These are phyloP conservation scores for Dendrocopos noguchii DNA, from an alignment of 2,113 vertebrate species.

Conservation along the genomic window DNA sequence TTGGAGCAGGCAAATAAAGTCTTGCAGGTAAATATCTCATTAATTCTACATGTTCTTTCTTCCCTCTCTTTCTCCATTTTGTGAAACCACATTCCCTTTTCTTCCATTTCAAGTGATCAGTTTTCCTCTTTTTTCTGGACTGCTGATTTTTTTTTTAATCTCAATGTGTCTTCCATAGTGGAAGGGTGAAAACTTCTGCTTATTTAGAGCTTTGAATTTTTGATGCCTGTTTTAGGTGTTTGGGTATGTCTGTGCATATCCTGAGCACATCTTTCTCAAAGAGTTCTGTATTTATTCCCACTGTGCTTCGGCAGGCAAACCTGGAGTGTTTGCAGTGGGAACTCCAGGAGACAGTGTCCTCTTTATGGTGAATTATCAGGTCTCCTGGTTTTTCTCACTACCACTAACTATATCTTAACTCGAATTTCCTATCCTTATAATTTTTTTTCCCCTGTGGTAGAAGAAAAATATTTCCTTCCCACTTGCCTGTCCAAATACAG, in stretches of 20 bases:
- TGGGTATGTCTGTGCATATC: background rate
- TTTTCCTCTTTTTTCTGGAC: background rate
- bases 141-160: background rate
- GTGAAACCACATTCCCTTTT: background rate
- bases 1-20: constrained; percentile 79
- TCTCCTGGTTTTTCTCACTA: background rate
- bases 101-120: background rate
- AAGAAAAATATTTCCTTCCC: background rate
- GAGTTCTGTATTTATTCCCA: background rate
- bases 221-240: background rate
- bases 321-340: background rate
- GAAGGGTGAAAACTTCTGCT: background rate
- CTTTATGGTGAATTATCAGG: background rate
- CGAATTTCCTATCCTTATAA: background rate
- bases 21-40: constrained; percentile 77
- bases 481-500: background rate
- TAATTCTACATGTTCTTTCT: background rate
- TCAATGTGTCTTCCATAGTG: background rate
- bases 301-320: background rate
- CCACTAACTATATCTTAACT: background rate
- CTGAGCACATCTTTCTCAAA: background rate
- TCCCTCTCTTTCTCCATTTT: background rate
- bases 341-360: background rate
- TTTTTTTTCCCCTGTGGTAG: background rate
- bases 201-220: background rate